Base-by-base conservation (phyloP, 2,888 invertebrate species). In the Gymnoscelis rufifasciata region DNA sequence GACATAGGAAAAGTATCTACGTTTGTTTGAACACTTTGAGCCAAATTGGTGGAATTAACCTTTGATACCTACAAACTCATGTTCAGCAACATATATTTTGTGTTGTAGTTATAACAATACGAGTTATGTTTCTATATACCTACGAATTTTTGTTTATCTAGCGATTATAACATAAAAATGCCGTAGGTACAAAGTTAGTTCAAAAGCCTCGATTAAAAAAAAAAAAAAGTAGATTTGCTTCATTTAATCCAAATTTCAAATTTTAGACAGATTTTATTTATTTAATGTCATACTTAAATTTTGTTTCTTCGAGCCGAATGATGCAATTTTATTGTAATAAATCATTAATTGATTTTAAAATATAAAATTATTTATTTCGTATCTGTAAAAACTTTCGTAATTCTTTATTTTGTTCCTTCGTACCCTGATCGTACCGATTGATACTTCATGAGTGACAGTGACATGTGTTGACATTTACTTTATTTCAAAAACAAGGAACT, bases 1-100 rank as follows among this genome's bases (percentile, higher is more conserved):
- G 45, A 58, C 56, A 45, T 51, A 43, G 47, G 43, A 51, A 64
- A 71, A 70, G 53, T 68, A 70, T 62, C 57, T 39, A 43, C 37
- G 52, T 43, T 55, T 42, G 14, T 31, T 19, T 14, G 44, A 44
- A 40, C n/a, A 43, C 19, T 31, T 19, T 23, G 43, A 44, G 40
- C 31, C 45, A 40, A 45, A 54, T 52, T 47, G 43, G 45, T 39
- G 42, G 35, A 53, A 49, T 38, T 33, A 43, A 38, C 27, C 13
- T 29, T 38, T 12, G 38, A 19, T 3, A n/a, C n/a, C n/a, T 19
- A 19, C 5, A 19, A 19, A 19, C n/a, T n/a, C n/a, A 19, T 19
- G 5, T 19, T 19, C 19, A 19, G 19, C n/a, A n/a, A n/a, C n/a
- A n/a, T n/a, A n/a, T n/a, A n/a, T n/a, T n/a, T n/a, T n/a, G n/a